Conservation (phyloP, 1,140 invertebrate genomes). For the Drosophila setifemur region DNA sequence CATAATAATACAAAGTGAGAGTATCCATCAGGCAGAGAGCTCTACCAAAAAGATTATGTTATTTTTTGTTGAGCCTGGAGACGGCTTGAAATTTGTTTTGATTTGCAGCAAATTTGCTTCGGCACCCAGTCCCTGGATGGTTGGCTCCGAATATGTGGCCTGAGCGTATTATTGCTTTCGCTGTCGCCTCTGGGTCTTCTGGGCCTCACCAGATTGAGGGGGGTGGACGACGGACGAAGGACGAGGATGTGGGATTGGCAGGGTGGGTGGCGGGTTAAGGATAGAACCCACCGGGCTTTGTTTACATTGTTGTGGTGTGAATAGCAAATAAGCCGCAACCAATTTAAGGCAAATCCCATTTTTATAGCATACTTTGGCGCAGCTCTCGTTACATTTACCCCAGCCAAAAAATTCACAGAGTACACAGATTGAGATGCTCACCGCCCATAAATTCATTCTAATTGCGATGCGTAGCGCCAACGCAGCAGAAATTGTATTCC, state of each 20-base stretch:
- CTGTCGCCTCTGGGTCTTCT: constrained; percentile 45
- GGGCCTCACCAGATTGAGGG: constrained; percentile 4
- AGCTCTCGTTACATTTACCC: not conserved
- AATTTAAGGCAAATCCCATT: constrained; percentile 49
- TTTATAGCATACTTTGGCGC: constrained; percentile 37
- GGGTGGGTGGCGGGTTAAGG: too few relatives aligned
- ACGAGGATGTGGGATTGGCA: too few relatives aligned
- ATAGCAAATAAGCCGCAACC: constrained; percentile 73
- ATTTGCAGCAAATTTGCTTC: constrained; percentile 75
- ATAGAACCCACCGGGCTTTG: constrained; percentile 41
- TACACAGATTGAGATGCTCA: not conserved
- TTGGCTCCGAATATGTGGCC: constrained; percentile 19
- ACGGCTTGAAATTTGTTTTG: constrained; percentile 69
- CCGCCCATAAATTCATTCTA: constrained; percentile 50
- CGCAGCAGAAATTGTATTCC: constrained; percentile 55
- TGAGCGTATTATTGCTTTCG: constrained; percentile 70
- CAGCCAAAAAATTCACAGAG: not conserved
- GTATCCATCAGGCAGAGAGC: too few relatives aligned
- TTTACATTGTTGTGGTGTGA: constrained; percentile 80
- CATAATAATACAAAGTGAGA: too few relatives aligned
- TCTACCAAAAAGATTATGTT: not conserved
- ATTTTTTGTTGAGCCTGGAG: constrained; percentile 39
- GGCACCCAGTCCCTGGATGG: constrained; percentile 2
- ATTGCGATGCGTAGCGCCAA: constrained; percentile 55
- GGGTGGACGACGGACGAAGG: too few relatives aligned